Conservation (phyloP, 92 coral and sea anemone genomes). For the Phymanthus crucifer region DNA sequence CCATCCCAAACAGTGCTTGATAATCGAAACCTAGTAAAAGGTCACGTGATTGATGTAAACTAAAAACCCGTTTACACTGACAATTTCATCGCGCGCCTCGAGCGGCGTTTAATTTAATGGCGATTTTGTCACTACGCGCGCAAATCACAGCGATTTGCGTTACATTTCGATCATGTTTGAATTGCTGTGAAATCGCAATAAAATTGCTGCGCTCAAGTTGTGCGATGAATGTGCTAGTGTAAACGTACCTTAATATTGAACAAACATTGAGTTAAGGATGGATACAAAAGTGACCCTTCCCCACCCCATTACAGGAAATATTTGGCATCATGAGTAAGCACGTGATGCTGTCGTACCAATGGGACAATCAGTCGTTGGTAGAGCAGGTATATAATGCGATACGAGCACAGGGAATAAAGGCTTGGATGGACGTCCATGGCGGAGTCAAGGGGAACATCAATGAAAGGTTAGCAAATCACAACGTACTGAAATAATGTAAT, state of each 20-base stretch:
- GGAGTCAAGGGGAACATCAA: slow-evolving; percentile 75
- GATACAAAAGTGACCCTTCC: neutral
- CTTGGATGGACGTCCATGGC: slow-evolving; percentile 84
- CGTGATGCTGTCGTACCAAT: slow-evolving; percentile 86
- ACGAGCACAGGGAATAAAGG: slow-evolving; percentile 60
- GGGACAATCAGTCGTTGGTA: slow-evolving; percentile 70
- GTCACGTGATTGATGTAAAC: too few relatives aligned
- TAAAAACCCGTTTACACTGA: too few relatives aligned
- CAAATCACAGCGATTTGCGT: too few relatives aligned
- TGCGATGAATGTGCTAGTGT: too few relatives aligned
- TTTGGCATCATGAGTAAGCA: slow-evolving; percentile 21
- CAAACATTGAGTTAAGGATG: neutral
- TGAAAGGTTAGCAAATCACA: slow-evolving; percentile 52
- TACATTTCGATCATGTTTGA: too few relatives aligned
- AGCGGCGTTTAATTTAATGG: too few relatives aligned
- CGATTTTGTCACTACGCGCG: too few relatives aligned
- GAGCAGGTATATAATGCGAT: slow-evolving; percentile 62
- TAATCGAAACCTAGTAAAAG: too few relatives aligned
- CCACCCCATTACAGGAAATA: neutral
- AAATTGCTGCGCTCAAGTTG: too few relatives aligned
- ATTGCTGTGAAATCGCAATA: too few relatives aligned
- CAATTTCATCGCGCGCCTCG: too few relatives aligned
- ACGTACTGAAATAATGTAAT: neutral
- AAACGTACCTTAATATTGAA: neutral
- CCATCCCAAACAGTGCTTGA: too few relatives aligned